Evolutionary conservation across 2,113 vertebrate genomes (phyloP).

Genomic region (Eira barbara): DNA sequence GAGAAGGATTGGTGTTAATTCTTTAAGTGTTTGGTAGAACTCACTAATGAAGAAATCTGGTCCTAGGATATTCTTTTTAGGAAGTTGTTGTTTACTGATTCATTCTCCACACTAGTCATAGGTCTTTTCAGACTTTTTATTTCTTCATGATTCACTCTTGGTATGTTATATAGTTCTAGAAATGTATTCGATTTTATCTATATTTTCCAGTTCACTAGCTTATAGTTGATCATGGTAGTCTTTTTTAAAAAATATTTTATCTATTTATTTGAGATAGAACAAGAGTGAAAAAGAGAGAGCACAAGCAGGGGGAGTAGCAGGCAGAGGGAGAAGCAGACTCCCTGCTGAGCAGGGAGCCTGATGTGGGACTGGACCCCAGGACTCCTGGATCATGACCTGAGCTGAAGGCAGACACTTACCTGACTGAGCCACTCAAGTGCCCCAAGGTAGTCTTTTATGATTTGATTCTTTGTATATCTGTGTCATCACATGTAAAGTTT

Average conservation of each 20-base stretch:
- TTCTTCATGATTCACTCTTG: background rate
- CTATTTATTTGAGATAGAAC: too few species aligned
- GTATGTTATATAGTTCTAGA: background rate
- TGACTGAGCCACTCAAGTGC: too few species aligned
- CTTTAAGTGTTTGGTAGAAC: background rate
- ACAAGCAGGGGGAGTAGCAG: too few species aligned
- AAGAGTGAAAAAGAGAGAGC: too few species aligned
- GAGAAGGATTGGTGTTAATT: background rate
- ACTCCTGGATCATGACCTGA: too few species aligned
- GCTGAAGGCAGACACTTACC: too few species aligned
- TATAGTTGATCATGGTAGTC: background rate
- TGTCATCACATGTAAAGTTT: background rate
- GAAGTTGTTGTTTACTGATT: background rate
- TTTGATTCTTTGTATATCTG: background rate
- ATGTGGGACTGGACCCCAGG: too few species aligned
- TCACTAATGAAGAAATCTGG: background rate
- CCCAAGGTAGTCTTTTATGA: background rate
- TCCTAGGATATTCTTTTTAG: background rate
- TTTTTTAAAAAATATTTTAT: too few species aligned
- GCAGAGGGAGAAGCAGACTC: too few species aligned
- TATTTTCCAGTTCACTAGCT: background rate
- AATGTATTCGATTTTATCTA: background rate
- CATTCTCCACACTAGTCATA: background rate
- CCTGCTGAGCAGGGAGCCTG: too few species aligned
- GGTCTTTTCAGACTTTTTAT: background rate